A percentile compares a stretch with the other conserved stretches of the same genome.
Evolutionary conservation across 1,140 invertebrate species (phyloP).

Genomic region (Apis florea): DNA sequence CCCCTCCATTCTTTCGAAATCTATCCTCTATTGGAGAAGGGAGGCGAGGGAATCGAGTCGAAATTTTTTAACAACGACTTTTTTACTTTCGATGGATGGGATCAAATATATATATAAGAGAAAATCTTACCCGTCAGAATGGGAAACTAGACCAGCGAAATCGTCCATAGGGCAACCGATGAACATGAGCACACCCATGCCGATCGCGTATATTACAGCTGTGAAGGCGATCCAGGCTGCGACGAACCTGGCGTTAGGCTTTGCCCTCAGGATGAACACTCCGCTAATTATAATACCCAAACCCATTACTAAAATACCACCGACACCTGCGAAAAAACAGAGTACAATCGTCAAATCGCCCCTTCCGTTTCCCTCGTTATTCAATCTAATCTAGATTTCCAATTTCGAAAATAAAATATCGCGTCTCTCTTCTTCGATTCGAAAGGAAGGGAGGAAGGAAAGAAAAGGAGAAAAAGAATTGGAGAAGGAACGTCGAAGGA

Average conservation of each 20-base stretch:
- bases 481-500: not conserved
- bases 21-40: too few relatives aligned
- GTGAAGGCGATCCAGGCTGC: constrained; percentile 95
- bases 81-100: too few relatives aligned
- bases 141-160: constrained; percentile 85
- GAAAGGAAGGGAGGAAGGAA: too few relatives aligned
- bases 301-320: constrained; percentile 96
- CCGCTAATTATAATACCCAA: constrained; percentile 93
- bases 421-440: too few relatives aligned
- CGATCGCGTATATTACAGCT: constrained; percentile 91
- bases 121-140: constrained; percentile 73
- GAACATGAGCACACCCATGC: constrained; percentile 94
- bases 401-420: too few relatives aligned
- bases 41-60: too few relatives aligned
- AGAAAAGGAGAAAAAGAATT: not conserved
- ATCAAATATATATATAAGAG: too few relatives aligned
- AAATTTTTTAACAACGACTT: too few relatives aligned
- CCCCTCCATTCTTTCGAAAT: not conserved
- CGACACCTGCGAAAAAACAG: constrained; percentile 86
- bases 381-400: too few relatives aligned
- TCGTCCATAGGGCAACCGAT: constrained; percentile 93
- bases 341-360: not conserved
- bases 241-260: constrained; percentile 91
- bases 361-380: not conserved
- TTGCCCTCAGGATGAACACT: constrained; percentile 90